These are phyloP conservation scores for Zaprionus lineosus DNA, from an alignment of 2,888 invertebrate genomes.

Conservation along the genomic window DNA sequence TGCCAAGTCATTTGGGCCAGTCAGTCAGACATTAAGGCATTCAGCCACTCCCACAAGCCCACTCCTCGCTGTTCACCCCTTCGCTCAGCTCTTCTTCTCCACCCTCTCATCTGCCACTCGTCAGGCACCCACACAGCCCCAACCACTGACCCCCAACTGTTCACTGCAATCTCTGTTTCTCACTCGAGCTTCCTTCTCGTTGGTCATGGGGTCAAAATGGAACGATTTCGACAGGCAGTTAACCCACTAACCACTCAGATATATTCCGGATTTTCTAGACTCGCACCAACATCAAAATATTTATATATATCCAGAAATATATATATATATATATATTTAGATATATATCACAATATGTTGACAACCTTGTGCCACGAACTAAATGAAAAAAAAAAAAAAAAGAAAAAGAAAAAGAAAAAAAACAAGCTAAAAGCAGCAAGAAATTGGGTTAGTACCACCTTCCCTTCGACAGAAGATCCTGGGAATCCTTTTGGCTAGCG, in stretches of 20 bases:
- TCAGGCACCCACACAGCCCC: too few species aligned
- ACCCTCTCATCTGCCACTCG: neutral
- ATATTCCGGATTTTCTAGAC: slow-evolving; percentile 46
- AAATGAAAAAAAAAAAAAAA: neutral
- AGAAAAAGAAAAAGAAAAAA: neutral
- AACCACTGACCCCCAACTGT: neutral
- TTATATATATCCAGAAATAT: neutral
- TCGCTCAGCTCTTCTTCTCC: too few species aligned
- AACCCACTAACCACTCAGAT: slow-evolving; percentile 64
- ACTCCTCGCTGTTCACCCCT: neutral
- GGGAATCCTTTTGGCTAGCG: too few species aligned
- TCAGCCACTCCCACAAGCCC: slow-evolving; percentile 16
- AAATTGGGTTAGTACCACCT: slow-evolving; percentile 35
- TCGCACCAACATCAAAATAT: too few species aligned
- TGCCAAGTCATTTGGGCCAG: slow-evolving; percentile 67
- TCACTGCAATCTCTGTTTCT: slow-evolving; percentile 42
- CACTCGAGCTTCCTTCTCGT: slow-evolving; percentile 33
- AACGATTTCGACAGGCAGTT: slow-evolving; percentile 68
- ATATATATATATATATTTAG: neutral
- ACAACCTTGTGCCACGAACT: slow-evolving; percentile 34
- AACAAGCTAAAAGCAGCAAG: too few species aligned
- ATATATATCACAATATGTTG: slow-evolving; percentile 49
- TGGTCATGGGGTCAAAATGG: slow-evolving; percentile 50
- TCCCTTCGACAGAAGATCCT: too few species aligned
- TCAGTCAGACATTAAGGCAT: slow-evolving; percentile 57